Base-by-base conservation (phyloP, 2,113 vertebrate species). In the Leptobrachium ailaonicum region DNA sequence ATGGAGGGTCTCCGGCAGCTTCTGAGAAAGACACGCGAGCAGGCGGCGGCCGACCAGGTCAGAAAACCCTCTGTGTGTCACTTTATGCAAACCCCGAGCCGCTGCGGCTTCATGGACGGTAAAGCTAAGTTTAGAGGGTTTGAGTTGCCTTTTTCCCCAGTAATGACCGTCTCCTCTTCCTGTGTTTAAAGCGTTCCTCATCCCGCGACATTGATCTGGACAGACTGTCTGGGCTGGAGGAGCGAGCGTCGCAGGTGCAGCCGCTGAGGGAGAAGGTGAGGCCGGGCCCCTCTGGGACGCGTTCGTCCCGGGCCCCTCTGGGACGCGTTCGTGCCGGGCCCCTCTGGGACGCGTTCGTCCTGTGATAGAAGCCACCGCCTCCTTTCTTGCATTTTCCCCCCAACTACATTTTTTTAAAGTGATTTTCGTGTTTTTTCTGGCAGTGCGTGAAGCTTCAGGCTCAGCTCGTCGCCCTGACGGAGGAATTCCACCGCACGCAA, bases 41-140 rank as follows among this genome's bases (percentile, higher is more conserved):
- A 92, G 7, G 91, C 91, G 0, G 85, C 94, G 43, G 92, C 94
- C 4, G 93, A 95, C 75, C 96, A 98, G 97, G 96, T 97, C 85
- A 83, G 63, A 14, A 62, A 44, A 2, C 20, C 20, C 20, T 32
- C 20, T 32, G 20, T 32, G 20, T 32, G 20, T 32, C 20, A 32
- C 20, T 32, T 32, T 32, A 32, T 32, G 20, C 20, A 32, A 32
- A 32, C 20, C 20, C 20, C 20, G 20, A 32, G 1, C 20, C 20
- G 20, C 20, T 32, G 20, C 20, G 20, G 20, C 20, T 32, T 32
- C 20, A 1, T 32, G 20, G 20, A 32, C 20, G 20, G 20, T 32
- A 32, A 32, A 32, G 20, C 20, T 32, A 32, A 32, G 20, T 32
- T 32, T 32, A 32, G 20, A 32, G 20, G 20, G 20, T 32, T 32